Evolutionary conservation across 2,797 vertebrate genomes (phyloP), one percentile per base, ranked within the genome.

Genomic region (Diplodus puntazzo): DNA sequence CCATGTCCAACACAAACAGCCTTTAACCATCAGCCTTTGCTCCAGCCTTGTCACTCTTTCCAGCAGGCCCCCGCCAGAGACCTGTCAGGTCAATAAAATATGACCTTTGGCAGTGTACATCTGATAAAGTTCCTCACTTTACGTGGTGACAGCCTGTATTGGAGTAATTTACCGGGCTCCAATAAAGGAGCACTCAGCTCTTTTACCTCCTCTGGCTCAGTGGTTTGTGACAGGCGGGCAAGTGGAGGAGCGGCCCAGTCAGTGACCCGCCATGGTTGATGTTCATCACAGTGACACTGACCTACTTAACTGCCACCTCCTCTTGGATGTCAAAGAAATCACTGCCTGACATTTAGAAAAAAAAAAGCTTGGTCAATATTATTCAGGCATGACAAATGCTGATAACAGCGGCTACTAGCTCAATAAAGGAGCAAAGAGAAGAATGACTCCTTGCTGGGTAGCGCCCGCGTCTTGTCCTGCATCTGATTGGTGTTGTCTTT

Each of bases 261-360:
- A 83, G 75, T 89, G 88, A 88, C 82, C 91, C 79, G 87, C 90
- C 88, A 92, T 74, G 76, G 69, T 93, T 94, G 92, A 95, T 92
- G 88, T 94, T 89, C 92, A 94, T 95, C 91, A 91, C 87, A 87
- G 59, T 93, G 94, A 95, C 94, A 95, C 89, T 92, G 94, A 95
- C 95, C 94, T 95, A 95, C 89, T 93, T 96, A 92, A 89, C 83
- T 83, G 87, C 91, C 93, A 93, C 80, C 86, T 92, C 80, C 77
- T 87, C 86, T 87, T 87, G 82, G 89, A 92, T 69, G 90, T 95
- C 92, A 94, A 89, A 89, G 80, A 85, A 90, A 93, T 92, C 71
- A 70, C 80, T n/a, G 86, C 23, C 66, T 93, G 91, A 92, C 89
- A 92, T 89, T 85, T 88, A 73, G 55, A 25, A 25, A 25, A 25